These are phyloP conservation scores for Formicarius rufipectus DNA, from an alignment of 2,113 vertebrate species.

Conservation along the genomic window DNA sequence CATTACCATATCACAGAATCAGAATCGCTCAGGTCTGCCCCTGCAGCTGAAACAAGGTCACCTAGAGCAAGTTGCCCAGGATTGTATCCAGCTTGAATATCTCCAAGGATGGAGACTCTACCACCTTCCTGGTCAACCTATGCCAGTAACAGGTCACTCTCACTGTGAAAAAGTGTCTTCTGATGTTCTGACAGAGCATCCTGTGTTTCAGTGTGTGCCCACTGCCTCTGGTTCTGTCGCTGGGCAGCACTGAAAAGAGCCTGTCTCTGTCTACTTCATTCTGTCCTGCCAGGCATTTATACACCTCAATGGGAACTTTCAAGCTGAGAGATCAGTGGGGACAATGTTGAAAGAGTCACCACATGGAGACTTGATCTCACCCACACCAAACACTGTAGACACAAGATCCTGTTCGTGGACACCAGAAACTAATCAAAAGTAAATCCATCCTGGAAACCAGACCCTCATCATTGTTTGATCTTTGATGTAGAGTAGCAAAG, in stretches of 20 bases:
- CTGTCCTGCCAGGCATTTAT: neutral
- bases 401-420: neutral
- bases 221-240: neutral
- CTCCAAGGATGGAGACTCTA: neutral
- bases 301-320: neutral
- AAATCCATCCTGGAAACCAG: neutral
- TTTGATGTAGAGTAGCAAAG: neutral
- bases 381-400: neutral
- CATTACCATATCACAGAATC: neutral
- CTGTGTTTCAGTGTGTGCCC: neutral
- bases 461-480: neutral
- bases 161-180: neutral
- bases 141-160: neutral
- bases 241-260: neutral
- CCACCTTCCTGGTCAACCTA: neutral
- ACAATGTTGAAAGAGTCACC: neutral
- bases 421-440: neutral
- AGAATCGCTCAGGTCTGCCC: neutral
- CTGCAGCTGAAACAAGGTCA: neutral
- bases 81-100: neutral
- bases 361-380: neutral
- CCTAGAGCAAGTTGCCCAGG: neutral
- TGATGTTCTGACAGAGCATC: neutral
- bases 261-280: neutral
- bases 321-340: neutral